A percentile compares a stretch with the other conserved stretches of the same genome.
Conservation (phyloP, 1,140 invertebrate genomes). For the Eubasilissa regina region DNA sequence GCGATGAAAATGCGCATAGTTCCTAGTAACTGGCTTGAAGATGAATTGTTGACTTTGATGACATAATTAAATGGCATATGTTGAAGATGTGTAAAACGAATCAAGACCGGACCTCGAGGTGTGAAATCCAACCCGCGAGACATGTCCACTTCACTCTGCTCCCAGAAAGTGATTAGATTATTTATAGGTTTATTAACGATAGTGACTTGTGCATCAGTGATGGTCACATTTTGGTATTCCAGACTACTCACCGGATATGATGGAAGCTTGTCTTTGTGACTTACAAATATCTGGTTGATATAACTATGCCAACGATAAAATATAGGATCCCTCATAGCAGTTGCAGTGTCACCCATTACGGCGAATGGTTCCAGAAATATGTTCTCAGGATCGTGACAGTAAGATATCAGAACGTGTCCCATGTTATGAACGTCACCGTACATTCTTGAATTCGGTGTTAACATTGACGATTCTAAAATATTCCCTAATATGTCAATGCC, state of each 20-base stretch:
- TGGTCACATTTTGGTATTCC: conserved; percentile 75
- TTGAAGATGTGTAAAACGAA: conserved; percentile 81
- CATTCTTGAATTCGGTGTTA: conserved; percentile 78
- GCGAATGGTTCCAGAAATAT: conserved; percentile 69
- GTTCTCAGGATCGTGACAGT: conserved; percentile 80
- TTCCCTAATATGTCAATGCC: conserved; percentile 89
- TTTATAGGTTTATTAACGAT: conserved; percentile 71
- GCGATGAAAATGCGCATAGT: conserved; percentile 85
- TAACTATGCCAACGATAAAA: conserved; percentile 90
- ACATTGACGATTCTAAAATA: conserved; percentile 81
- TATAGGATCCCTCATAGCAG: conserved; percentile 86
- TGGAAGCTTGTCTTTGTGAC: conserved; percentile 81
- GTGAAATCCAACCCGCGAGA: conserved; percentile 84
- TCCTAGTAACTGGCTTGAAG: conserved; percentile 69
- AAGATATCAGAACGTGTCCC: conserved; percentile 77
- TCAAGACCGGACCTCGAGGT: conserved; percentile 79
- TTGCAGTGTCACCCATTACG: conserved; percentile 80
- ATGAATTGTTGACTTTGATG: conserved; percentile 76
- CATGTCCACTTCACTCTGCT: conserved; percentile 82
- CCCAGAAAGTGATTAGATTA: conserved; percentile 79
- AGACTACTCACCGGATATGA: conserved; percentile 73
- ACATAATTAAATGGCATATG: conserved; percentile 80
- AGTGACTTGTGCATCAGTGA: conserved; percentile 72
- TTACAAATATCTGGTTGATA: conserved; percentile 84
- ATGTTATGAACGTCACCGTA: conserved; percentile 85